A percentile compares a stretch with the other conserved stretches of the same genome.
Conservation (phyloP, 2,888 invertebrate species). For the Atherix ibis region DNA sequence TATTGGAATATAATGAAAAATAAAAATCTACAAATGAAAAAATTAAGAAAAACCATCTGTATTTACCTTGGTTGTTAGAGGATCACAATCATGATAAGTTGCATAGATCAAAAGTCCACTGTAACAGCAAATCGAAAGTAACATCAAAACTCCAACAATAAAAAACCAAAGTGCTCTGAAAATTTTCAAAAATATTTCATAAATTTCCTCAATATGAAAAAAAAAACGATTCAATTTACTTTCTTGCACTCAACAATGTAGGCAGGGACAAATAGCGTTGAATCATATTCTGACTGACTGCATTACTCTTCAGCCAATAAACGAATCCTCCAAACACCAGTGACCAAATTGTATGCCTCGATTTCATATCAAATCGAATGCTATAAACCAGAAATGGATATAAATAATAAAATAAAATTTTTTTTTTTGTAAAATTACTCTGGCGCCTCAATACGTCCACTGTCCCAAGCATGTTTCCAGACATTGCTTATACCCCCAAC, state of each 20-base stretch:
- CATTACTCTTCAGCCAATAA: slow-evolving; percentile 55
- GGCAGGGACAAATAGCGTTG: slow-evolving; percentile 58
- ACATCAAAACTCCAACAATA: slow-evolving; percentile 55
- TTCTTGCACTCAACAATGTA: slow-evolving; percentile 43
- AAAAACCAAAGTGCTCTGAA: slow-evolving; percentile 43
- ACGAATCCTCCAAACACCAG: slow-evolving; percentile 53
- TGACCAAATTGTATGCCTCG: slow-evolving; percentile 58
- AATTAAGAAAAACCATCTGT: not conserved
- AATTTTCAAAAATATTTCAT: not conserved
- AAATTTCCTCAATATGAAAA: not conserved
- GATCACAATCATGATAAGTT: slow-evolving; percentile 71
- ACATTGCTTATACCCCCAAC: slow-evolving; percentile 49
- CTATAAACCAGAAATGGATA: slow-evolving; percentile 28
- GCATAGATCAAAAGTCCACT: slow-evolving; percentile 79
- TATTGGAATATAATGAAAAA: slow-evolving; percentile 5
- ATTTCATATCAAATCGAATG: slow-evolving; percentile 47
- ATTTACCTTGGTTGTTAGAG: slow-evolving; percentile 49
- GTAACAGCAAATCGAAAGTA: slow-evolving; percentile 65
- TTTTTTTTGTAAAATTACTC: slow-evolving; percentile 27
- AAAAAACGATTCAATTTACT: slow-evolving; percentile 25
- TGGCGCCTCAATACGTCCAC: slow-evolving; percentile 44
- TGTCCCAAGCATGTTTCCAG: slow-evolving; percentile 38
- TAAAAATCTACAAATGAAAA: slow-evolving; percentile 2
- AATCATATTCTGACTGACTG: slow-evolving; percentile 65
- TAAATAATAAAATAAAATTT: not conserved